A percentile compares a stretch with the other conserved stretches of the same genome.
Evolutionary conservation across 2,888 invertebrate genomes (phyloP).

Genomic region (Saturnia pavonia): DNA sequence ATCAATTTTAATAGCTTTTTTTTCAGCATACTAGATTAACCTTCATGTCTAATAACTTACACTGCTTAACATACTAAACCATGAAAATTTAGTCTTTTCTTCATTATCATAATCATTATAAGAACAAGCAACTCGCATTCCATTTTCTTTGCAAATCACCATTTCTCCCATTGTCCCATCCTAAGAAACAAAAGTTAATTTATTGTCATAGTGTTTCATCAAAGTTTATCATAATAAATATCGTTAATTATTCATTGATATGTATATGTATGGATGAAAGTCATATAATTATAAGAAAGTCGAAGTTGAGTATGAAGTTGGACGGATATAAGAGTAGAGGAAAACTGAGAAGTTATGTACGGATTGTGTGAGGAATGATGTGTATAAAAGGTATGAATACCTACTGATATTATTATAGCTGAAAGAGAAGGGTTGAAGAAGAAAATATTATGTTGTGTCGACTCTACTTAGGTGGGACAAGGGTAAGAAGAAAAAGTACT

Average conservation of each 20-base stretch:
- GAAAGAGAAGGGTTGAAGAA: no score
- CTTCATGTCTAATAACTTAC: constrained; percentile 22
- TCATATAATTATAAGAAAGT: no score
- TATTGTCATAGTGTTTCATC: not conserved
- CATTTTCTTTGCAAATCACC: constrained; percentile 56
- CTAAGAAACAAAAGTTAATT: constrained; percentile 35
- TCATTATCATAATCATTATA: constrained; percentile 25
- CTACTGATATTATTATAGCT: no score
- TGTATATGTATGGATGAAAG: constrained; percentile 14
- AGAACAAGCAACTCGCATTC: constrained; percentile 51
- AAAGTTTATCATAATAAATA: not conserved
- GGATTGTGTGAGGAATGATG: no score
- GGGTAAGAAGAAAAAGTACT: constrained; percentile 44
- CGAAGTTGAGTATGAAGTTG: no score
- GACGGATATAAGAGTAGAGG: no score
- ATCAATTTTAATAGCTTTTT: not conserved
- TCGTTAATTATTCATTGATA: not conserved
- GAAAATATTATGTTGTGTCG: no score
- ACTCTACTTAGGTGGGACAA: no score
- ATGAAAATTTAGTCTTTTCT: not conserved
- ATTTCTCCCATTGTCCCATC: constrained; percentile 58
- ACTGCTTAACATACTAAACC: constrained; percentile 17
- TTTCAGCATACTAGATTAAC: not conserved
- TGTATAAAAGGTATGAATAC: no score
- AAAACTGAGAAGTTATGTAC: no score